phyloP scores from a whole-genome alignment of 2,797 vertebrate species.

The Chaetodon trifasciatus region DNA sequence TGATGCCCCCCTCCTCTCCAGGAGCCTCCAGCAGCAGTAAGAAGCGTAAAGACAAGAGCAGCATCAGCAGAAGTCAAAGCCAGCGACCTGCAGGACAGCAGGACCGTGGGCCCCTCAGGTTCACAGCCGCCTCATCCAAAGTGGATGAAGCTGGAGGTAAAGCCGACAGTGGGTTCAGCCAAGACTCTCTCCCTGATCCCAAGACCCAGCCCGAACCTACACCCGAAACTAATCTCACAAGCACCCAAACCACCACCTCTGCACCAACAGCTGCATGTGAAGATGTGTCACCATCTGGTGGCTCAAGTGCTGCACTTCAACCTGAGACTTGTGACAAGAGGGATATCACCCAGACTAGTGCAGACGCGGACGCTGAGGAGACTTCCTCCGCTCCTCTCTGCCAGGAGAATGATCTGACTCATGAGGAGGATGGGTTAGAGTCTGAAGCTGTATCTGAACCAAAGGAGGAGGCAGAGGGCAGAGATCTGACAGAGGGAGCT shows the following conservation, averaged over 20 bases:
- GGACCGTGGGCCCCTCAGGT: conserved; percentile 32
- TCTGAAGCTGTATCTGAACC: background rate
- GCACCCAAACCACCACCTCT: background rate
- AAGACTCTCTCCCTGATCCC: background rate
- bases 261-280: background rate
- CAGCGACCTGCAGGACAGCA: conserved; percentile 58
- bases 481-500: conserved; percentile 16
- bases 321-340: background rate
- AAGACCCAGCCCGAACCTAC: background rate
- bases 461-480: background rate
- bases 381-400: conserved; percentile 1
- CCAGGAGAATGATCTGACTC: background rate
- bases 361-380: conserved; percentile 8
- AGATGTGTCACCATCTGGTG: conserved; percentile 62
- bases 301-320: conserved; percentile 19
- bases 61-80: conserved; percentile 73
- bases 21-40: conserved; percentile 48
- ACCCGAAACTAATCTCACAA: background rate
- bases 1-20: background rate
- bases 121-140: conserved; percentile 17
- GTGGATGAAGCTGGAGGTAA: background rate
- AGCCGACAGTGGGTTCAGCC: background rate
- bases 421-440: background rate
- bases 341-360: background rate
- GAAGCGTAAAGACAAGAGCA: conserved; percentile 67